Percentiles rank a stretch among this genome's conserved stretches.
Evolutionary conservation across 2,888 invertebrate genomes (phyloP).

Genomic region (Dicranocentrus wangi): DNA sequence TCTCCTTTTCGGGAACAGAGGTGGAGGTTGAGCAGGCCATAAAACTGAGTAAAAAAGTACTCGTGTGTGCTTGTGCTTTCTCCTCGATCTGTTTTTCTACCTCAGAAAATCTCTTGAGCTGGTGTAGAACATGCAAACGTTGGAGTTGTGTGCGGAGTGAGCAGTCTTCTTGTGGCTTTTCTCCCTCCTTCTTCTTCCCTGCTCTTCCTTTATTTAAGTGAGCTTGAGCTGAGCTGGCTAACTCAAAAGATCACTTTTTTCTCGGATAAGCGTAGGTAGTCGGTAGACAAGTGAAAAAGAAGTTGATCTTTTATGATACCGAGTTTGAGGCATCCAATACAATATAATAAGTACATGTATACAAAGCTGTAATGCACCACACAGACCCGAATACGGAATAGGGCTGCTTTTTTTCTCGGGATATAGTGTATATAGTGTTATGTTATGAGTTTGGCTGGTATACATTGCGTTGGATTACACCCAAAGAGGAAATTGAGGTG

Average conservation of each 20-base stretch:
- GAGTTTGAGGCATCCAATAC: conserved; percentile 13
- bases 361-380: no score
- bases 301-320: conserved; percentile 51
- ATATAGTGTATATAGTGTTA: neutral
- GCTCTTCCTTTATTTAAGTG: neutral
- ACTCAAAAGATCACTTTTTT: conserved; percentile 6
- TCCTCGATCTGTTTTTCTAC: neutral
- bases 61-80: neutral
- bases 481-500: conserved; percentile 53
- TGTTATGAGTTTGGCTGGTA: conserved; percentile 1
- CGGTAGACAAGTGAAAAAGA: conserved; percentile 42
- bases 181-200: neutral
- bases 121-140: neutral
- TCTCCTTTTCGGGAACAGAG: neutral
- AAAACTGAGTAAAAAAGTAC: conserved; percentile 7
- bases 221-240: conserved; percentile 10
- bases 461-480: conserved; percentile 21
- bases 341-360: neutral
- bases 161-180: conserved; percentile 26
- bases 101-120: conserved; percentile 16
- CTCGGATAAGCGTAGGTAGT: neutral
- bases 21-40: conserved; percentile 12
- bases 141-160: neutral
- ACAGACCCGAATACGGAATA: no score
- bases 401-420: no score